These are phyloP conservation scores for Patella depressa DNA, from an alignment of 2,888 invertebrate genomes.

Conservation along the genomic window DNA sequence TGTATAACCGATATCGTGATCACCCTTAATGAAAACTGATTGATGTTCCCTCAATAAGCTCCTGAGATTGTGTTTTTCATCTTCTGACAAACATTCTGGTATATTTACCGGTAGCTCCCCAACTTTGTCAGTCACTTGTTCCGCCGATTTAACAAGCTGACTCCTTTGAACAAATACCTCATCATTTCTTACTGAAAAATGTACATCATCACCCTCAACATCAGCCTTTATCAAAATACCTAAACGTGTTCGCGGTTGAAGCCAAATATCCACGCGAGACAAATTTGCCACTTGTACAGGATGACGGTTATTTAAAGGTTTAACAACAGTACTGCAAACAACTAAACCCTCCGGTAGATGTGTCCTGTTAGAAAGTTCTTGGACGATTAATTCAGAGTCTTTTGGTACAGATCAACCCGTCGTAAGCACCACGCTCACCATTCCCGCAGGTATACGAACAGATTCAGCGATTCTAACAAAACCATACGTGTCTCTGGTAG, in stretches of 20 bases:
- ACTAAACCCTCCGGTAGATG: neutral
- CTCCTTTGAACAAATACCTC: neutral
- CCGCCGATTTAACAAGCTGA: neutral
- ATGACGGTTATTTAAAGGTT: neutral
- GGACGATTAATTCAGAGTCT: neutral
- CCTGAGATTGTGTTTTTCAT: constrained; percentile 1
- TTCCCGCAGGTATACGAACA: constrained; percentile 10
- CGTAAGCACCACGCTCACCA: constrained; percentile 5
- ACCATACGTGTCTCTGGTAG: neutral
- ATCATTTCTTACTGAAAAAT: neutral
- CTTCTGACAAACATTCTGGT: neutral
- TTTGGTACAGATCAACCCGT: neutral
- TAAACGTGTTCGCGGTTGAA: neutral
- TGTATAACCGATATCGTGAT: constrained; percentile 25
- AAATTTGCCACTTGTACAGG: neutral
- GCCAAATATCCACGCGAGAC: neutral
- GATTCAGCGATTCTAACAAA: neutral
- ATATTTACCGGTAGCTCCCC: neutral
- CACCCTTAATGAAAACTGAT: constrained; percentile 20
- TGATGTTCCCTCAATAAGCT: constrained; percentile 17
- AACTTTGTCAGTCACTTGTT: neutral
- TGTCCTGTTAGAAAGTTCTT: neutral
- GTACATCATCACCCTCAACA: neutral
- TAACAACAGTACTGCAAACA: neutral
- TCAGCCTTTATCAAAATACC: neutral